Evolutionary conservation across 2,113 vertebrate species (phyloP), one percentile per base, ranked within the genome.

Genomic region (Aspiorhynchus laticeps): DNA sequence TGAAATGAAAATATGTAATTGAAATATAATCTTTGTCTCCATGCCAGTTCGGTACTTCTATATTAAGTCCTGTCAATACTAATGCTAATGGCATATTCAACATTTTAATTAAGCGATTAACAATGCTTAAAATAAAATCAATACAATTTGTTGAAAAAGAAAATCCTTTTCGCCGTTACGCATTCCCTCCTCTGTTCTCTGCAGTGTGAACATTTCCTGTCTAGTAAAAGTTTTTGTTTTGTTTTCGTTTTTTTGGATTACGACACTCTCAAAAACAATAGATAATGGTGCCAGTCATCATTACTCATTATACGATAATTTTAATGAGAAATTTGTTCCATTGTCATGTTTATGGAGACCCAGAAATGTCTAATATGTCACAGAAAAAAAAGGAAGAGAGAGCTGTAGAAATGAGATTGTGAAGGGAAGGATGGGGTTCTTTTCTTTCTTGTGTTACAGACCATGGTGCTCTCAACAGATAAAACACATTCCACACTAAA

Each of bases 281-380:
- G 71, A 61, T 63, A 77, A 56, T 38, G 24, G 86, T 83, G 86
- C 80, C 79, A 87, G 43, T 87, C 80, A 87, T 82, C 43, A 87
- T 83, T 87, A 36, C 48, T 51, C 80, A 67, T 76, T 78, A 65
- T 69, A 73, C 7, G 73, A 77, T 53, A 53, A 67, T 65, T 87
- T 83, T 87, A 83, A 87, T 87, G 56, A 87, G 80, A 87, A 83
- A 83, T 83, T 63, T 75, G 80, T 83, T 36, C 71, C 46, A 78
- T 65, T 63, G 43, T 83, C 43, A 21, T 77, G 43, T 87, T 83
- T 78, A 87, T 38, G 17, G 31, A 76, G 41, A 76, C 46, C 56
- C 59, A 83, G 41, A 83, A 77, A 77, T 69, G 56, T 77, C 56
- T 83, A 65, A 83, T 83, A 48, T 87, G 86, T 83, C 85, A 82